Conservation (phyloP, 1,140 invertebrate genomes). For the Lepidotrigona ventralis region DNA sequence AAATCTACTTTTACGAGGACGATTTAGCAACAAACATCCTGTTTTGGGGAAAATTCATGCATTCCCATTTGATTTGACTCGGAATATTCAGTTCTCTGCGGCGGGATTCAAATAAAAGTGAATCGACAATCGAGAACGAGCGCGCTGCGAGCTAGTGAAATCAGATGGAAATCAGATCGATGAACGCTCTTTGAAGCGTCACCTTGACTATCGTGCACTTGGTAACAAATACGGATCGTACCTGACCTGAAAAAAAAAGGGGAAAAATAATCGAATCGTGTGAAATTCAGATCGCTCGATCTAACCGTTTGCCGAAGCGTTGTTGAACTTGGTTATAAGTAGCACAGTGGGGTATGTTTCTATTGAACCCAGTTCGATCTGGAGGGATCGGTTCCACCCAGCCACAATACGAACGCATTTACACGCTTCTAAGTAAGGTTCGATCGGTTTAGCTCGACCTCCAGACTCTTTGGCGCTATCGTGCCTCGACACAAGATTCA, state of each 20-base stretch:
- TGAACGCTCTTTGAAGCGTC: too few species aligned
- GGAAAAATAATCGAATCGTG: background rate
- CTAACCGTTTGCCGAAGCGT: background rate
- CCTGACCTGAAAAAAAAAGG: background rate
- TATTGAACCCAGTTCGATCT: slow-evolving; percentile 15
- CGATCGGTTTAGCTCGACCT: slow-evolving; percentile 54
- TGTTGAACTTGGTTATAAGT: slow-evolving; percentile 5
- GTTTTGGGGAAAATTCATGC: too few species aligned
- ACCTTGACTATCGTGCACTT: background rate
- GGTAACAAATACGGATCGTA: background rate
- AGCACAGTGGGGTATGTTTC: background rate
- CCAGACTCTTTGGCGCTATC: slow-evolving; percentile 53
- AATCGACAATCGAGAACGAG: too few species aligned
- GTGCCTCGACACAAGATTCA: slow-evolving; percentile 9
- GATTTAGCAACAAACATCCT: too few species aligned
- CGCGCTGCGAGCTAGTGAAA: too few species aligned
- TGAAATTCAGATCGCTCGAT: background rate
- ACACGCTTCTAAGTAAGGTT: slow-evolving; percentile 10
- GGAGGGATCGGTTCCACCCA: slow-evolving; percentile 1
- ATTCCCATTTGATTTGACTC: too few species aligned
- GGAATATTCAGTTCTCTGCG: too few species aligned
- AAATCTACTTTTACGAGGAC: too few species aligned
- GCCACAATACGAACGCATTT: background rate
- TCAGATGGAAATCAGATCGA: too few species aligned
- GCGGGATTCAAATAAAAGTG: too few species aligned